Evolutionary conservation across 2,888 invertebrate species (phyloP).

Genomic region (Amblyteles armatorius): DNA sequence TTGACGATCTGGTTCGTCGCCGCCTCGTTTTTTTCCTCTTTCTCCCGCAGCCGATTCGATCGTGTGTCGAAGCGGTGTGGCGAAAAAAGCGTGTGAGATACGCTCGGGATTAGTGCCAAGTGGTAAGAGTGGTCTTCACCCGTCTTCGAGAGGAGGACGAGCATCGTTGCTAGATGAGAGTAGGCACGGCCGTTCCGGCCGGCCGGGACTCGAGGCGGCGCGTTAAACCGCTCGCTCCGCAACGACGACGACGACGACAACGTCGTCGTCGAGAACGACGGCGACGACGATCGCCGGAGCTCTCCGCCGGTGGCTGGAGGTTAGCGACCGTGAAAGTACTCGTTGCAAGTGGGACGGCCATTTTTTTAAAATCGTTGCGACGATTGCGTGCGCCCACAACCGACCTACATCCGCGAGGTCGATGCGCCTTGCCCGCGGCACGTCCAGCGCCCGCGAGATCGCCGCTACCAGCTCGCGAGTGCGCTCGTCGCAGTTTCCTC

Average conservation of each 20-base stretch:
- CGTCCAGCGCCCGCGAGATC: slow-evolving; percentile 54
- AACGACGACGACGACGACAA: slow-evolving; percentile 35
- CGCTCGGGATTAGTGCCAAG: slow-evolving; percentile 65
- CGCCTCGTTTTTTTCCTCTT: slow-evolving; percentile 39
- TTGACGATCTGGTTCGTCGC: slow-evolving; percentile 38
- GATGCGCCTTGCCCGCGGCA: slow-evolving; percentile 77
- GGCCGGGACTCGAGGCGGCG: slow-evolving; percentile 21
- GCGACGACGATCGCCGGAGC: slow-evolving; percentile 34
- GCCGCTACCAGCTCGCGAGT: slow-evolving; percentile 17
- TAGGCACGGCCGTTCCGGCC: slow-evolving; percentile 31
- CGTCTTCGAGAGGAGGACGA: slow-evolving; percentile 40
- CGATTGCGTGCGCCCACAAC: slow-evolving; percentile 84
- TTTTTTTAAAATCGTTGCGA: slow-evolving; percentile 84
- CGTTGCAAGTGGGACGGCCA: slow-evolving; percentile 83
- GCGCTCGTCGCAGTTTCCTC: slow-evolving; percentile 64
- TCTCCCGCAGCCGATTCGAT: slow-evolving; percentile 2
- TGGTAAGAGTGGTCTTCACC: slow-evolving; percentile 72
- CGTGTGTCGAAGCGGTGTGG: slow-evolving; percentile 32
- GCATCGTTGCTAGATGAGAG: slow-evolving; percentile 31
- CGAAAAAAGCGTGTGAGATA: slow-evolving; percentile 22
- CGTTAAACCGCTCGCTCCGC: slow-evolving; percentile 20
- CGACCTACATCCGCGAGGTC: slow-evolving; percentile 83
- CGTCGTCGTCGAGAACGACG: not conserved
- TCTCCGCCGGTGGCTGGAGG: slow-evolving; percentile 72
- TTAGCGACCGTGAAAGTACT: slow-evolving; percentile 85